These are phyloP conservation scores for Pilophorus perplexus DNA, from an alignment of 2,888 invertebrate species.

Conservation along the genomic window DNA sequence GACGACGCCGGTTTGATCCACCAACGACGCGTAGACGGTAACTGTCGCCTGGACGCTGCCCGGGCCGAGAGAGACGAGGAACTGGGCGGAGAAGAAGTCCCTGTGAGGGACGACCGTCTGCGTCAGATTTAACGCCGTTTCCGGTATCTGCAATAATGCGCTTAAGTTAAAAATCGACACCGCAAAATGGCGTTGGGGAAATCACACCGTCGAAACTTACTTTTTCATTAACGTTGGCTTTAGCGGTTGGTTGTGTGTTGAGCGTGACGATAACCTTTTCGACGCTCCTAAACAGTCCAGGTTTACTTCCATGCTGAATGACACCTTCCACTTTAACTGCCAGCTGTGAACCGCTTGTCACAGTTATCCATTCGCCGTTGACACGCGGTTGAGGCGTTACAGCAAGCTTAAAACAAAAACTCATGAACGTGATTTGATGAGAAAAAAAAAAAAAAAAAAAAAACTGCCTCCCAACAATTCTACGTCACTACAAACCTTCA, in stretches of 20 bases:
- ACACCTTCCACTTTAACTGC: conserved; percentile 94
- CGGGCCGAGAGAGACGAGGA: conserved; percentile 69
- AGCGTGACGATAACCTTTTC: conserved; percentile 69
- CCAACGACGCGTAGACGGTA: conserved; percentile 78
- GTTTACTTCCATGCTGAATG: conserved; percentile 68
- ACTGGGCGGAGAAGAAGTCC: conserved; percentile 92
- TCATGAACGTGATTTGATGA: no score
- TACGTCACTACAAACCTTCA: no score
- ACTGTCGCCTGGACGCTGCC: conserved; percentile 70
- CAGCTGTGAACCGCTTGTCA: conserved; percentile 79
- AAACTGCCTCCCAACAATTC: no score
- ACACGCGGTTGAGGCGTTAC: conserved; percentile 77
- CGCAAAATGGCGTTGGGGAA: background rate
- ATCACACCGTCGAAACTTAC: conserved; percentile 42
- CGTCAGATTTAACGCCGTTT: conserved; percentile 55
- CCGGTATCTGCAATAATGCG: conserved; percentile 35
- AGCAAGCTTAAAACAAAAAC: conserved; percentile 59
- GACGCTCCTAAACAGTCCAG: conserved; percentile 69
- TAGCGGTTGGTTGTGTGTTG: conserved; percentile 61
- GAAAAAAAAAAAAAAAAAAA: no score
- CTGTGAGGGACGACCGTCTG: conserved; percentile 86
- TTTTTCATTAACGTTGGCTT: conserved; percentile 50
- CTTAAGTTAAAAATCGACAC: no score
- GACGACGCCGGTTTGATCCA: conserved; percentile 76
- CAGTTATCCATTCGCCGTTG: conserved; percentile 77